phyloP scores from a whole-genome alignment of 2,888 invertebrate genomes.

The Tetragonula carbonaria region DNA sequence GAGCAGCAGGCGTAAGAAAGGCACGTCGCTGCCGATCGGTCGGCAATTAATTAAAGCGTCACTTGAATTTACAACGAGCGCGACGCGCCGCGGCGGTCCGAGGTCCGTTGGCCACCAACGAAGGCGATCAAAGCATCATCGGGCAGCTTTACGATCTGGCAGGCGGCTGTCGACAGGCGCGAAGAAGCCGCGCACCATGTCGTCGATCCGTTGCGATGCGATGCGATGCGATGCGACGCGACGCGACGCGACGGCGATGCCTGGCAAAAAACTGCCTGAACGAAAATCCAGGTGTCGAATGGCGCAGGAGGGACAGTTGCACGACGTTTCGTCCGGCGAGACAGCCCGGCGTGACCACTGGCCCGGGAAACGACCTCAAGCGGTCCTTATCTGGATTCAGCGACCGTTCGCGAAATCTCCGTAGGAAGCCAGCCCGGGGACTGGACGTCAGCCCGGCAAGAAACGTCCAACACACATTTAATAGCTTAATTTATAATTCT shows the following conservation, averaged over 20 bases:
- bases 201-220: constrained; percentile 12
- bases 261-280: constrained; percentile 48
- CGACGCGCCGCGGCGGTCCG: not conserved
- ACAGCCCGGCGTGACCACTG: constrained; percentile 53
- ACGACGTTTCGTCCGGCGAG: constrained; percentile 35
- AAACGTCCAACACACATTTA: constrained; percentile 77
- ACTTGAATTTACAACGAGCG: constrained; percentile 73
- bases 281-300: constrained; percentile 70
- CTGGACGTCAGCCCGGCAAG: constrained; percentile 53
- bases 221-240: no score
- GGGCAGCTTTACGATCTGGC: constrained; percentile 47
- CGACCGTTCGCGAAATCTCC: constrained; percentile 58
- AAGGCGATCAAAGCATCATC: constrained; percentile 64
- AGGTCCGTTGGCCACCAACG: constrained; percentile 62
- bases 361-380: constrained; percentile 49
- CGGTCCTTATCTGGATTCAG: constrained; percentile 58
- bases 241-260: not conserved
- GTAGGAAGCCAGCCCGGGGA: constrained; percentile 32
- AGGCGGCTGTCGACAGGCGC: constrained; percentile 67
- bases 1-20: constrained; percentile 63
- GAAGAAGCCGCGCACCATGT: constrained; percentile 58
- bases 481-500: constrained; percentile 83
- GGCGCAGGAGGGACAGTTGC: constrained; percentile 34
- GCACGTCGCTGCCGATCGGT: constrained; percentile 52
- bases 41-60: constrained; percentile 72